These are phyloP conservation scores for Cerastoderma edule DNA, from an alignment of 2,888 invertebrate species.

Conservation along the genomic window DNA sequence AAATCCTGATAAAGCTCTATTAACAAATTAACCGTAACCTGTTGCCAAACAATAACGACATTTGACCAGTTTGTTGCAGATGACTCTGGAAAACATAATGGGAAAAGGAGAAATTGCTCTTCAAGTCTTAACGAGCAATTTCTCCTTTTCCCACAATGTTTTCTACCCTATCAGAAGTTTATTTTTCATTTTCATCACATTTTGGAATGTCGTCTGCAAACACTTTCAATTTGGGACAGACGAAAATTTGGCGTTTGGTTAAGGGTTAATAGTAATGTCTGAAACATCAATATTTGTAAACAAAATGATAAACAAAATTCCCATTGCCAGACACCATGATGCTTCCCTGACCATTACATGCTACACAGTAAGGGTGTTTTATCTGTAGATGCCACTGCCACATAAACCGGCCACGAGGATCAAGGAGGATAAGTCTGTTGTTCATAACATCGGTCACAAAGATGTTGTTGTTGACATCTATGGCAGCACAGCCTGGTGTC, in stretches of 20 bases:
- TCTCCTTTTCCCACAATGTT: conserved; percentile 4
- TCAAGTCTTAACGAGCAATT: no score
- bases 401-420: conserved; percentile 40
- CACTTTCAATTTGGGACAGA: background rate
- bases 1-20: no score
- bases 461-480: conserved; percentile 54
- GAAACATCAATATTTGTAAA: background rate
- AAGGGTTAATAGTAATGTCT: no score
- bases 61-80: no score
- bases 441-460: conserved; percentile 57
- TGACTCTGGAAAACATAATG: no score
- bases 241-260: background rate
- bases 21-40: no score
- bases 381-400: conserved; percentile 55
- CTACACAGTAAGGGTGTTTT: conserved; percentile 37
- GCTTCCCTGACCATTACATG: conserved; percentile 46
- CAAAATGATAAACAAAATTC: conserved; percentile 37
- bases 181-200: background rate
- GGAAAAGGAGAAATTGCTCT: no score
- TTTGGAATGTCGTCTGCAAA: background rate
- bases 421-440: conserved; percentile 53
- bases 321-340: conserved; percentile 54
- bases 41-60: no score
- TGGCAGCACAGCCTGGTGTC: conserved; percentile 53
- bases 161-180: background rate